Evolutionary conservation across 2,888 invertebrate species (phyloP).

Genomic region (Escarpia spicata): DNA sequence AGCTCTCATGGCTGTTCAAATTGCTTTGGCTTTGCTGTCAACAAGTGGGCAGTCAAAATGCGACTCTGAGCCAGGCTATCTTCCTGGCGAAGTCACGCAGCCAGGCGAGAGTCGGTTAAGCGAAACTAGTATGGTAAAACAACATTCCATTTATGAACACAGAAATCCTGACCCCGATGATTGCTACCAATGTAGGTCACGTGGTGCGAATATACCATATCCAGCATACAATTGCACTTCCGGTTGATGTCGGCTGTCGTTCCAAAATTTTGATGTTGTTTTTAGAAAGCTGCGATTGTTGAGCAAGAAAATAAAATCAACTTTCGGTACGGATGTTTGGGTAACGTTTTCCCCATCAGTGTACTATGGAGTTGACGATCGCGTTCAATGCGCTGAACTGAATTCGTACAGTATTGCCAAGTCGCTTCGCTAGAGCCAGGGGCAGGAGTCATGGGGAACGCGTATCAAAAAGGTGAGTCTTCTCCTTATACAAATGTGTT

Average conservation of each 20-base stretch:
- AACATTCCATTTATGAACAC: no score
- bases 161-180: no score
- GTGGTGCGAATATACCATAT: no score
- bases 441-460: neutral
- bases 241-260: slow-evolving; percentile 13
- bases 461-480: neutral
- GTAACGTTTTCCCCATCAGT: neutral
- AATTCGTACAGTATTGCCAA: neutral
- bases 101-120: no score
- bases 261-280: neutral
- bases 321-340: neutral
- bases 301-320: neutral
- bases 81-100: no score
- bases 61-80: no score
- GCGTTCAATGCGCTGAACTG: neutral
- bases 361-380: neutral
- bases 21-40: no score
- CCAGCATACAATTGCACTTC: neutral
- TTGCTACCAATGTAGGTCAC: no score
- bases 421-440: neutral
- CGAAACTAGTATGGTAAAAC: no score
- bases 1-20: no score
- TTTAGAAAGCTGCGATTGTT: neutral
- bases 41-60: no score
- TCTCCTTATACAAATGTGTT: neutral